Conservation (phyloP, 2,888 invertebrate species). For the Drosophila testacea region DNA sequence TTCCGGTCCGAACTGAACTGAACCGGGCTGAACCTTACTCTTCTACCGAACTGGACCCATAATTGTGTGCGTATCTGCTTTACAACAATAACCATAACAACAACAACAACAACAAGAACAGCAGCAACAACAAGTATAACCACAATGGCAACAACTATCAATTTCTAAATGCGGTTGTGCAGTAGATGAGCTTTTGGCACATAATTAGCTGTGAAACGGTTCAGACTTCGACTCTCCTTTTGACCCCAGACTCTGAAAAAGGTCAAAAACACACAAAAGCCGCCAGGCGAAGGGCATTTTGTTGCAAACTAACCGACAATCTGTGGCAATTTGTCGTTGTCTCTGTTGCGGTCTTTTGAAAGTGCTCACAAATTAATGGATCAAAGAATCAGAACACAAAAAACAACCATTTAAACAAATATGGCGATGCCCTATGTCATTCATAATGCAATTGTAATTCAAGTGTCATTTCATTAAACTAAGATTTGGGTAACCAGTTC, state of each 20-base stretch:
- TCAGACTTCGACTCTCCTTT: background rate
- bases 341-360: constrained; percentile 14
- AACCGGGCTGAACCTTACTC: background rate
- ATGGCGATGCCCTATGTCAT: background rate
- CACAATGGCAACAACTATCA: constrained; percentile 43
- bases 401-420: background rate
- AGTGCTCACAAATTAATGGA: constrained; percentile 13
- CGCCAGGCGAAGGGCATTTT: constrained; percentile 15
- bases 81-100: background rate
- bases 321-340: constrained; percentile 37
- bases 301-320: constrained; percentile 38
- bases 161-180: constrained; percentile 47
- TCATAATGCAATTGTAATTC: constrained; percentile 6
- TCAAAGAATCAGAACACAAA: constrained; percentile 2
- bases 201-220: constrained; percentile 53
- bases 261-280: constrained; percentile 10
- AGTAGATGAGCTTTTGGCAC: constrained; percentile 45
- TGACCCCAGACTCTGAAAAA: background rate
- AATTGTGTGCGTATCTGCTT: constrained; percentile 28
- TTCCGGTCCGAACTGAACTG: constrained; percentile 6
- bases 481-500: background rate
- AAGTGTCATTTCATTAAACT: constrained; percentile 5
- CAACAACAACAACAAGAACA: background rate
- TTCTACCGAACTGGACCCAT: constrained; percentile 5
- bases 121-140: constrained; percentile 13